phyloP scores from a whole-genome alignment of 1,140 invertebrate species.

The Temnothorax curvispinosus region DNA sequence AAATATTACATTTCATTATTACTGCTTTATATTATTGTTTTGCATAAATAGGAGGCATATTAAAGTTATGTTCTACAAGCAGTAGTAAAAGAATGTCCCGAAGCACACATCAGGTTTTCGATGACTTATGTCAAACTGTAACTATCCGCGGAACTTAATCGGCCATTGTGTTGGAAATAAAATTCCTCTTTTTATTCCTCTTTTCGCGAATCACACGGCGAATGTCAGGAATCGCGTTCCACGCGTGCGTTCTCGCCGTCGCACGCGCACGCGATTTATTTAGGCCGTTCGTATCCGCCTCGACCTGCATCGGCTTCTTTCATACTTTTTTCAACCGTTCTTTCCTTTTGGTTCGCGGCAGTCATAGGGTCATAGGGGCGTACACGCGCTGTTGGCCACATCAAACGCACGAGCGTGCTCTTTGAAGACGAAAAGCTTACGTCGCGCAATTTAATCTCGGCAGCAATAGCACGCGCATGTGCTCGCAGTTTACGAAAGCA shows the following conservation, averaged over 20 bases:
- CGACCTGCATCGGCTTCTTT: constrained; percentile 30
- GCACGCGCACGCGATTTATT: constrained; percentile 49
- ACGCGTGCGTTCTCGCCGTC: background rate
- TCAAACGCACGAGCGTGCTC: constrained; percentile 75
- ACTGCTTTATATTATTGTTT: background rate
- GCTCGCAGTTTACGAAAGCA: constrained; percentile 72
- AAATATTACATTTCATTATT: background rate
- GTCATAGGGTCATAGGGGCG: constrained; percentile 55
- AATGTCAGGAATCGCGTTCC: constrained; percentile 34
- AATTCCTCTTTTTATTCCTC: background rate
- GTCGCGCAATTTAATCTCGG: constrained; percentile 78
- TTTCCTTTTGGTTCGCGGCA: constrained; percentile 47
- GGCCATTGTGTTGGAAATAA: constrained; percentile 32
- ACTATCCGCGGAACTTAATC: background rate
- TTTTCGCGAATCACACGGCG: background rate
- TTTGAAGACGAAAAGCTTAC: constrained; percentile 80
- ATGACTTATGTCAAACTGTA: background rate
- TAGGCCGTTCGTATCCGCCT: constrained; percentile 27
- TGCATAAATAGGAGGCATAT: too few relatives aligned
- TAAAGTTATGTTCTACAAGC: background rate
- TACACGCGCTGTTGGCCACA: constrained; percentile 72
- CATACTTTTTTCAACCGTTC: constrained; percentile 35
- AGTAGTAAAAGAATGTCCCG: background rate
- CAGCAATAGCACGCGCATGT: constrained; percentile 65
- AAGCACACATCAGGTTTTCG: background rate